Evolutionary conservation across 2,888 invertebrate genomes (phyloP), one percentile per base, ranked within the genome.

Genomic region (Dastarcus helophoroides): DNA sequence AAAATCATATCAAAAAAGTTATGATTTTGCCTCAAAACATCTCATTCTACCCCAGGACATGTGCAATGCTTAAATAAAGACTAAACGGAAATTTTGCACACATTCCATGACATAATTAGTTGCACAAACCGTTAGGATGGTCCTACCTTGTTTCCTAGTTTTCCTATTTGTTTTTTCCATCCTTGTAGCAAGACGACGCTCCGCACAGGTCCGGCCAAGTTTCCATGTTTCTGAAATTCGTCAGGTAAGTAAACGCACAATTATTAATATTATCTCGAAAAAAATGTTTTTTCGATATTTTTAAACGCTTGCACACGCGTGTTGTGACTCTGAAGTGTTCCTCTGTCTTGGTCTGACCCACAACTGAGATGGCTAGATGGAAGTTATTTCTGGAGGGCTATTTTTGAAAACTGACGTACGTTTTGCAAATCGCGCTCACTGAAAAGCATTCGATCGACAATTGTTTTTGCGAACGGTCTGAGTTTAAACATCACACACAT

Each of bases 361-460:
- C 47, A 40, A 49, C 52, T 50, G 48, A 45, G 42, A n/a, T n/a
- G n/a, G n/a, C 43, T 43, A 44, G 43, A 45, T 44, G 28, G 38
- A 32, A 31, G 29, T 46, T 51, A 51, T 51, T 50, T 49, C 41
- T 43, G 50, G 49, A 38, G 38, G 39, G 38, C 49, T 54, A 53
- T 54, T 54, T 54, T 46, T 42, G 49, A 48, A 47, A 48, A 50
- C 42, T 54, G 53, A 54, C 54, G 54, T 43, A 34, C 24, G 6
- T 23, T 23, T 9, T 23, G 7, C 24, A 23, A 7, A 23, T 8
- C 24, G 9, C 9, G 19, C 19, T 17, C 6, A 17, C 19, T 17
- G n/a, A 17, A 17, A 17, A 17, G n/a, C n/a, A 17, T 17, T n/a
- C n/a, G n/a, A n/a, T n/a, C n/a, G n/a, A n/a, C n/a, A n/a, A n/a